A percentile compares a stretch with the other conserved stretches of the same genome.
Conservation (phyloP, 2,888 invertebrate genomes). For the Agriopis leucophaearia region DNA sequence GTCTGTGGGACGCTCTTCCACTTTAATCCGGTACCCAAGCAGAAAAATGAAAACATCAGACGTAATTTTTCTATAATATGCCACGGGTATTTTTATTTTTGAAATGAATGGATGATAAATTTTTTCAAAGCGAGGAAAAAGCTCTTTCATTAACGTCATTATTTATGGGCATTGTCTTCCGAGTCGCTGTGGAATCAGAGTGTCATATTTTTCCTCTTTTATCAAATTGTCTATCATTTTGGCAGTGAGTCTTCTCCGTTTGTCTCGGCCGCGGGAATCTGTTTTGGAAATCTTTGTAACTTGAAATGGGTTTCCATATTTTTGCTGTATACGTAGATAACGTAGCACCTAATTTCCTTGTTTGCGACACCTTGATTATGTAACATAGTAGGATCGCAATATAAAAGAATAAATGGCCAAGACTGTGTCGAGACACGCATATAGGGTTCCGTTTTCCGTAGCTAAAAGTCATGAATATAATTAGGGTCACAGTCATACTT, state of each 20-base stretch:
- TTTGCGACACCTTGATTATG: no score
- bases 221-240: constrained; percentile 39
- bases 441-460: no score
- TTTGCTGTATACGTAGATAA: not conserved
- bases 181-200: constrained; percentile 35
- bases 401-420: no score
- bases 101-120: constrained; percentile 41
- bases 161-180: constrained; percentile 39
- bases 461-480: no score
- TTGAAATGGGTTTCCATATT: constrained; percentile 3
- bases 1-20: constrained; percentile 61
- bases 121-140: constrained; percentile 40
- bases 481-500: no score
- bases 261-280: constrained; percentile 20
- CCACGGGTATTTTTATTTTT: constrained; percentile 43
- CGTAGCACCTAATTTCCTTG: no score
- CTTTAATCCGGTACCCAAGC: constrained; percentile 59
- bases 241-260: constrained; percentile 19
- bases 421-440: no score
- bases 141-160: constrained; percentile 39
- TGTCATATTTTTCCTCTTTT: constrained; percentile 38
- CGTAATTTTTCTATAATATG: constrained; percentile 46
- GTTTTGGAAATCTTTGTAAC: constrained; percentile 11
- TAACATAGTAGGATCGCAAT: no score
- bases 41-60: constrained; percentile 54